Evolutionary conservation across 2,113 vertebrate genomes (phyloP).

Genomic region (Coreoperca whiteheadi): DNA sequence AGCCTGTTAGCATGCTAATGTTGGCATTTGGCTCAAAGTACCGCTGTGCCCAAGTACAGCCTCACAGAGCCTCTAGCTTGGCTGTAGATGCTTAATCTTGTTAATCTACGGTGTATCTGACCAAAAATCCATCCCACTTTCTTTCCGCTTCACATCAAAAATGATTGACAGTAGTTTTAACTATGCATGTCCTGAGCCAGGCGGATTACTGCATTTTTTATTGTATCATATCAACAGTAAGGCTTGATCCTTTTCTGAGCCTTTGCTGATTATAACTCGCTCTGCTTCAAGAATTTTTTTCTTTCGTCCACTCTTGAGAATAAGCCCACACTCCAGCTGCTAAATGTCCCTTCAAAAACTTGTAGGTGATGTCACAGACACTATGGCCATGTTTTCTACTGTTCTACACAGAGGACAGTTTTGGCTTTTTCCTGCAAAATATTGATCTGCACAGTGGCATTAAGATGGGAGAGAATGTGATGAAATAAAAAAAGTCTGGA

Average conservation of each 20-base stretch:
- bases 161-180: background rate
- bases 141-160: background rate
- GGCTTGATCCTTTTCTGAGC: background rate
- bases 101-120: background rate
- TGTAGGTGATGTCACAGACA: too few relatives aligned
- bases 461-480: background rate
- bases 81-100: background rate
- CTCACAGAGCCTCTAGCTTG: too few relatives aligned
- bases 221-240: background rate
- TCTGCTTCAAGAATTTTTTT: background rate
- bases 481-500: background rate
- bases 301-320: too few relatives aligned
- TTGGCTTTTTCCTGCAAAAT: background rate
- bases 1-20: too few relatives aligned
- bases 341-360: background rate
- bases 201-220: background rate
- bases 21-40: too few relatives aligned
- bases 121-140: background rate
- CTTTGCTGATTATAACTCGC: background rate
- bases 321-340: background rate
- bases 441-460: too few relatives aligned
- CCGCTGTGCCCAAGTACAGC: too few relatives aligned
- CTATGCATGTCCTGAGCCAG: background rate
- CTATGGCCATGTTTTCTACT: background rate
- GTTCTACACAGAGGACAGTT: background rate